Conservation (phyloP, 1,140 invertebrate genomes). For the Sweltsa coloradensis region DNA sequence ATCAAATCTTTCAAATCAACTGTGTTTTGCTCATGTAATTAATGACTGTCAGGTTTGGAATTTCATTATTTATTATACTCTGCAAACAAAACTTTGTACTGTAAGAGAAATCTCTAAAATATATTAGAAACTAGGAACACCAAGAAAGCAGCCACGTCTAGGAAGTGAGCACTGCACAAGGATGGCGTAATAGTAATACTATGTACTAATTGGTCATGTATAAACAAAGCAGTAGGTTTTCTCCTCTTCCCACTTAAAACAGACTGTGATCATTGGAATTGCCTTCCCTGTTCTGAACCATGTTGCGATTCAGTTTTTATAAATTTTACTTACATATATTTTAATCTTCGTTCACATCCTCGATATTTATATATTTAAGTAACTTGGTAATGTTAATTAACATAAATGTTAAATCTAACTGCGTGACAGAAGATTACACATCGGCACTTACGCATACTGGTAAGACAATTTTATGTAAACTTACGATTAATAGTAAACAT, state of each 20-base stretch:
- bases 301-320: constrained; percentile 4
- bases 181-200: too few relatives aligned
- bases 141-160: too few relatives aligned
- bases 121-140: too few relatives aligned
- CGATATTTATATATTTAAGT: constrained; percentile 2
- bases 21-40: too few relatives aligned
- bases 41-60: too few relatives aligned
- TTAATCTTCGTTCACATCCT: not conserved
- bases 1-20: too few relatives aligned
- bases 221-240: too few relatives aligned
- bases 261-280: constrained; percentile 18
- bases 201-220: too few relatives aligned
- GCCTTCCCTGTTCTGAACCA: constrained; percentile 12
- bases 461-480: constrained; percentile 1
- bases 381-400: not conserved
- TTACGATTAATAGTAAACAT: not conserved
- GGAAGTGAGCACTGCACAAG: too few relatives aligned
- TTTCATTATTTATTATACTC: too few relatives aligned
- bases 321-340: constrained; percentile 3
- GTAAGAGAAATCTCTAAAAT: too few relatives aligned
- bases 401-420: not conserved
- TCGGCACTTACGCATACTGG: not conserved
- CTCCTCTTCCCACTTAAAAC: constrained; percentile 14
- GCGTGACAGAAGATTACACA: not conserved
- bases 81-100: too few relatives aligned